A percentile compares a stretch with the other conserved stretches of the same genome.
Conservation (phyloP, 2,797 vertebrate genomes). For the Pangasius mekongensis region DNA sequence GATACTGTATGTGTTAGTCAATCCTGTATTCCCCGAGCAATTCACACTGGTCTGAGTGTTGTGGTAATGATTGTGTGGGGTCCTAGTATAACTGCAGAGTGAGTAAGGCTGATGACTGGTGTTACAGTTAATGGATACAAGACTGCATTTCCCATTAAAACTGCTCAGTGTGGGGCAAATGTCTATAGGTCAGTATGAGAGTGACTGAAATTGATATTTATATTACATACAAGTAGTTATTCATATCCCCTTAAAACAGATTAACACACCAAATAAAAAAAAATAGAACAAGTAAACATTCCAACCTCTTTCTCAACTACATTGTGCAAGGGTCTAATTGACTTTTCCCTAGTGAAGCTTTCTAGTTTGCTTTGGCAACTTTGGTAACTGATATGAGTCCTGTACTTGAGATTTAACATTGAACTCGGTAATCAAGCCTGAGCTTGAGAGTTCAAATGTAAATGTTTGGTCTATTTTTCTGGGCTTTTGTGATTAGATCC, state of each 20-base stretch:
- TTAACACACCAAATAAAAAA: neutral
- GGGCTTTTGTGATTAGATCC: constrained; percentile 48
- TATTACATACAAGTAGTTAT: neutral
- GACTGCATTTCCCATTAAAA: neutral
- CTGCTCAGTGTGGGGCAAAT: constrained; percentile 2
- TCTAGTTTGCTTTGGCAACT: constrained; percentile 45
- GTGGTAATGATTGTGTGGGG: neutral
- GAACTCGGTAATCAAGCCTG: constrained; percentile 40
- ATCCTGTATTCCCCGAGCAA: neutral
- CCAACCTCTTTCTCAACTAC: constrained; percentile 19
- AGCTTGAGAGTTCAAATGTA: constrained; percentile 25
- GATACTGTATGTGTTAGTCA: neutral
- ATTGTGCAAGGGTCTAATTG: constrained; percentile 24
- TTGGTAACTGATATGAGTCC: constrained; percentile 54
- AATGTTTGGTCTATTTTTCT: constrained; percentile 47
- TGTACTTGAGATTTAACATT: constrained; percentile 35
- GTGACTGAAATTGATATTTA: neutral
- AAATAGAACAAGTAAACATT: neutral
- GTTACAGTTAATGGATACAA: constrained; percentile 5
- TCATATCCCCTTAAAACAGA: neutral
- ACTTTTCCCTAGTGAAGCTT: neutral
- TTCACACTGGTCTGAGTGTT: neutral
- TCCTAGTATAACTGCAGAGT: neutral
- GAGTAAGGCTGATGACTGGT: neutral
- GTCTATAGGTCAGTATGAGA: neutral